Evolutionary conservation across 2,113 vertebrate genomes (phyloP).

Genomic region (Pan troglodytes): NHGRI_mPanTro3-v2.1_pri NC_072401.2:102628501-102629000

Average conservation of each 20-base stretch:
- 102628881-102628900: accelerated
- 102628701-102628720: background rate
- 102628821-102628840: background rate
- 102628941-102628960: accelerated
- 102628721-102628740: background rate
- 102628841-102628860: background rate
- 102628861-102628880: background rate
- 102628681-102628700: background rate
- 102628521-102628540: background rate
- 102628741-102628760: background rate
- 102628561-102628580: background rate
- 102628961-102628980: background rate
- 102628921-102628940: background rate
- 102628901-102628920: background rate
- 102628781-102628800: background rate
- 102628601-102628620: background rate
- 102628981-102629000: background rate
- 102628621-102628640: background rate
- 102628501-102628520: background rate
- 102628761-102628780: background rate
- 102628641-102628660: background rate
- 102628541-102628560: background rate
- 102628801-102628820: background rate
- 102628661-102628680: background rate
- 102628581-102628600: background rate